Evolutionary conservation across 35 echinoderm and acorn worm species (phyloP), one percentile per base, ranked within the genome.

Genomic region (Stichopus chloronotus): DNA sequence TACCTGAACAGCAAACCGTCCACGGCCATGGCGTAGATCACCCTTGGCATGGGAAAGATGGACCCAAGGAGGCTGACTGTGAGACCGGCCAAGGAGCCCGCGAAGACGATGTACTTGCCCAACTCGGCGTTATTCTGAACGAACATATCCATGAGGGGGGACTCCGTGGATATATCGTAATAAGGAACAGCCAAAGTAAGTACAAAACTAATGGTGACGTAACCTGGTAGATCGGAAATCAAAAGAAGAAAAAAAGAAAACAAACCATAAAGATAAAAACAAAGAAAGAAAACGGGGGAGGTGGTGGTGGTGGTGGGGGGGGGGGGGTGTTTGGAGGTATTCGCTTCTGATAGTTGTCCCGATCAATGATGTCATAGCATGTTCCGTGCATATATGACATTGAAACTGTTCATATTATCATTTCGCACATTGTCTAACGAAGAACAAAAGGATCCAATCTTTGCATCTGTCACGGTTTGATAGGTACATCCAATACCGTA

Each of bases 91-190:
- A 99, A 86, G 43, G 97, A 94, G 8, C 97, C 97, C 61, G 92
- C 72, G 6, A 93, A 95, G 10, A 99, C 95, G 9, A 99, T 56
- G 83, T 96, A 96, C 76, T 96, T 99, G 17, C 93, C 97, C 0
- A 87, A 16, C 69, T 94, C 92, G 1, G 97, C 97, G 63, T 93
- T 90, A 68, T 99, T 96, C 82, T 96, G 95, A 1, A 96, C 95
- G 71, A 96, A 99, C 97, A 99, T 99, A 59, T 99, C 97, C 95
- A 99, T 95, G 54, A 99, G 88, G 4, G 97, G 97, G 6, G 95
- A 96, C 56, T 94, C 93, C 12, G 81, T 61, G 21, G 93, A 93
- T 24, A 96, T 96, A 79, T 95, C 30, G 58, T 95, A 93, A 83
- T 91, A 96, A 12, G 95, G 95, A 30, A 99, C 95, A 9, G 93